phyloP scores from a whole-genome alignment of 2,113 vertebrate genomes.

The Pangasianodon gigas region DNA sequence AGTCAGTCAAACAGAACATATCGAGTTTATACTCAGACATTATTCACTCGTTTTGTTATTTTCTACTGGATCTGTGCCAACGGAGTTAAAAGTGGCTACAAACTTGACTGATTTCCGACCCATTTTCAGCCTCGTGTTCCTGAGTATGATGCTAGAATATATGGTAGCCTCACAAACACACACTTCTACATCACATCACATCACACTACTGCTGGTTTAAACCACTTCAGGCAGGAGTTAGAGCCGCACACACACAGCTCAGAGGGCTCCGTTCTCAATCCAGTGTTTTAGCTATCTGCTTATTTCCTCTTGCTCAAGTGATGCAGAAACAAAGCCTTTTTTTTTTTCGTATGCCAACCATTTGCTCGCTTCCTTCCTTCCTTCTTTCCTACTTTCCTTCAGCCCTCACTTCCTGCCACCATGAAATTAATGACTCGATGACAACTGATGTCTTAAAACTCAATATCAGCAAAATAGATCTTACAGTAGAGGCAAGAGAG shows the following conservation, averaged over 20 bases:
- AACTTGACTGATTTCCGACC: background rate
- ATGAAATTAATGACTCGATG: background rate
- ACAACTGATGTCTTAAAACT: background rate
- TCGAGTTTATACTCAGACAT: background rate
- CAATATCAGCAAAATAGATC: constrained; percentile 49
- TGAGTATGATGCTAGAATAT: background rate
- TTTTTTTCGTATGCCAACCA: too few relatives aligned
- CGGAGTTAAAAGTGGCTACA: background rate
- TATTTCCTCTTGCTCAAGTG: too few relatives aligned
- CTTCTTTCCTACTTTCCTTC: too few relatives aligned
- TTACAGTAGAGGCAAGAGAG: constrained; percentile 49
- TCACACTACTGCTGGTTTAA: background rate
- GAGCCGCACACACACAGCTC: too few relatives aligned
- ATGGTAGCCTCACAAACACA: background rate
- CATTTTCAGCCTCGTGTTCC: too few relatives aligned
- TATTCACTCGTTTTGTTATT: background rate
- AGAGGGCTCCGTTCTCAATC: too few relatives aligned
- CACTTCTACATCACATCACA: background rate
- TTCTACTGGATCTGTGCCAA: background rate
- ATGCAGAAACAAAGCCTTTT: too few relatives aligned
- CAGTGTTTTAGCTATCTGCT: too few relatives aligned
- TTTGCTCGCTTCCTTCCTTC: too few relatives aligned
- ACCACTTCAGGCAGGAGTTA: background rate
- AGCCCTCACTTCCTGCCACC: background rate
- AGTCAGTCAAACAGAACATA: too few relatives aligned